Evolutionary conservation across 2,113 vertebrate genomes (phyloP).

Genomic region (Albula glossodonta): DNA sequence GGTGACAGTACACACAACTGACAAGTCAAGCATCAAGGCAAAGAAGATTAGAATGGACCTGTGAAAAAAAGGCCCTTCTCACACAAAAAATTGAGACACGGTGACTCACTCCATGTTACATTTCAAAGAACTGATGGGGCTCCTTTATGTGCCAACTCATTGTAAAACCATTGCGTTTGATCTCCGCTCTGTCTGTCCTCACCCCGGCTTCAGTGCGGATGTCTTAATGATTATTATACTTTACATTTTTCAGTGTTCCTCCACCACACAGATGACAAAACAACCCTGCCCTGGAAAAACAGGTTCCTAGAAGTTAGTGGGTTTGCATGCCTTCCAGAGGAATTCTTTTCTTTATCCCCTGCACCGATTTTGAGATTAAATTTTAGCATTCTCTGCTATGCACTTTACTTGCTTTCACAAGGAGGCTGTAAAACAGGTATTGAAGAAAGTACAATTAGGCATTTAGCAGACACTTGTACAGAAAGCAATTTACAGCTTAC

Average conservation of each 20-base stretch:
- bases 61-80: no score
- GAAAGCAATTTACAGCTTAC: no score
- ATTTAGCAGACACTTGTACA: neutral
- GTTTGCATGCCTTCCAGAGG: neutral
- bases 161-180: slow-evolving; percentile 55
- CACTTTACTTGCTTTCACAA: neutral
- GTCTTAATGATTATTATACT: slow-evolving; percentile 64
- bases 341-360: neutral
- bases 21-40: no score
- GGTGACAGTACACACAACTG: no score
- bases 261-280: slow-evolving; percentile 38
- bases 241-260: slow-evolving; percentile 49
- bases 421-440: neutral
- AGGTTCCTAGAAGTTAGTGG: slow-evolving; percentile 33
- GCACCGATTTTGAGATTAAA: neutral
- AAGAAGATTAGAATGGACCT: no score
- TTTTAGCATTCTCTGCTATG: neutral
- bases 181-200: slow-evolving; percentile 58
- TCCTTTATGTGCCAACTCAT: slow-evolving; percentile 57
- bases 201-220: slow-evolving; percentile 44
- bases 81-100: no score
- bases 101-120: slow-evolving; percentile 57
- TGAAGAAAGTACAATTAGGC: neutral
- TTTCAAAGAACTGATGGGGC: slow-evolving; percentile 33
- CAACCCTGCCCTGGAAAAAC: slow-evolving; percentile 51